Evolutionary conservation across 2,113 vertebrate genomes (phyloP).

Genomic region (Hippocampus abdominalis): DNA sequence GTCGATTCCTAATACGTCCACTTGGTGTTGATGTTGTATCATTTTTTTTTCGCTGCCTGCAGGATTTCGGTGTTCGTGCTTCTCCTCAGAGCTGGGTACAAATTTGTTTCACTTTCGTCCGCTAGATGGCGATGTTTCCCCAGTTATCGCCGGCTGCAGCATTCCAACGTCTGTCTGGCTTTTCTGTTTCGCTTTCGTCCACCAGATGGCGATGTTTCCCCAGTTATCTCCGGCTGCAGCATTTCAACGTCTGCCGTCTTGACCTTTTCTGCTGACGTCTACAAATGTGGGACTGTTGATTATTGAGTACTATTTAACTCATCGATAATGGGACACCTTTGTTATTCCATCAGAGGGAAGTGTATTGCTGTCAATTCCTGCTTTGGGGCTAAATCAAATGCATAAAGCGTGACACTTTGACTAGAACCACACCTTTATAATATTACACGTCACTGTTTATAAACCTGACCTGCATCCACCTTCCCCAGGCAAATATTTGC

Average conservation of each 20-base stretch:
- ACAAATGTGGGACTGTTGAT: not conserved
- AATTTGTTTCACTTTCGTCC: conserved; percentile 10
- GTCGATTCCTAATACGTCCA: conserved; percentile 11
- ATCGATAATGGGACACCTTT: not conserved
- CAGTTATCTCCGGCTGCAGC: no score
- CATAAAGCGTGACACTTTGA: no score
- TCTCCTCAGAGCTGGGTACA: no score
- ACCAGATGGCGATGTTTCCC: no score
- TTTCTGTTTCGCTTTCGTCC: conserved; percentile 10
- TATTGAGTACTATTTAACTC: not conserved
- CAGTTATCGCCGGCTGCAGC: not conserved
- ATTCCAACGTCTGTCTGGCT: not conserved
- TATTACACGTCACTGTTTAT: not conserved
- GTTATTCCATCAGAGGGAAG: no score
- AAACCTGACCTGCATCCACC: not conserved
- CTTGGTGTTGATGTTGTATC: conserved; percentile 28
- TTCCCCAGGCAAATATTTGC: conserved; percentile 35
- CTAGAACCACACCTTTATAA: conserved; percentile 15
- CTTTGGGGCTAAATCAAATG: not conserved
- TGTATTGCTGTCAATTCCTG: not conserved
- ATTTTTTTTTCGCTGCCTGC: not conserved
- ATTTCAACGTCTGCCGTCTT: not conserved
- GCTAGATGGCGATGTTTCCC: conserved; percentile 27
- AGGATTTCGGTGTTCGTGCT: not conserved
- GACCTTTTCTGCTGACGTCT: not conserved